Conservation (phyloP, 2,888 invertebrate genomes). For the Anticlea derivata region DNA sequence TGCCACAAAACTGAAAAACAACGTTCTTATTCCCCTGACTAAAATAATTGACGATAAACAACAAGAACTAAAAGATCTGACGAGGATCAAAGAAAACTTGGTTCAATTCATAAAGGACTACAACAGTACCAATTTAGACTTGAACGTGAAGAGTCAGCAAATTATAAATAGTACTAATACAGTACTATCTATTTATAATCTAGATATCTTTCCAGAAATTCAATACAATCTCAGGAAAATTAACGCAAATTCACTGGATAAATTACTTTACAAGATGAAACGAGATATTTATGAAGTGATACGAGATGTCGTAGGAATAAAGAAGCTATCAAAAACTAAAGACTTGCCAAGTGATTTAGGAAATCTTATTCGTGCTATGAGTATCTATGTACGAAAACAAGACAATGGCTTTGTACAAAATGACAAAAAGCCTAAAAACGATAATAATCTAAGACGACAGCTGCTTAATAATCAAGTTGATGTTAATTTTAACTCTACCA, state of each 20-base stretch:
- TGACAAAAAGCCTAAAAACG: slow-evolving; percentile 16
- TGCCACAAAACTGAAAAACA: slow-evolving; percentile 38
- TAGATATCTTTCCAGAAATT: slow-evolving; percentile 44
- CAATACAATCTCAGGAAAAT: slow-evolving; percentile 39
- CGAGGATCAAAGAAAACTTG: slow-evolving; percentile 50
- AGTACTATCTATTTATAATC: slow-evolving; percentile 45
- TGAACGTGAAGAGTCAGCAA: slow-evolving; percentile 24
- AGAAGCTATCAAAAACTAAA: slow-evolving; percentile 40
- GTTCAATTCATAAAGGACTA: slow-evolving; percentile 42
- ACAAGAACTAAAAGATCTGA: slow-evolving; percentile 54
- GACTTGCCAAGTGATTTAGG: slow-evolving; percentile 50
- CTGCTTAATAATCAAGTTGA: background rate
- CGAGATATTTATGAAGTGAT: slow-evolving; percentile 59
- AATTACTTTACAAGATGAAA: slow-evolving; percentile 56
- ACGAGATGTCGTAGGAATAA: slow-evolving; percentile 50
- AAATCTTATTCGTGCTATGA: slow-evolving; percentile 51
- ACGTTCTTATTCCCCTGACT: slow-evolving; percentile 49
- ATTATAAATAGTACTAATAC: slow-evolving; percentile 25
- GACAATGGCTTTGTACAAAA: slow-evolving; percentile 27
- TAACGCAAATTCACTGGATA: slow-evolving; percentile 38
- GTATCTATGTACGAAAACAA: slow-evolving; percentile 50
- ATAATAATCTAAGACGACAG: slow-evolving; percentile 10
- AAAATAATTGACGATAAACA: slow-evolving; percentile 54
- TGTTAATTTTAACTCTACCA: slow-evolving; percentile 26
- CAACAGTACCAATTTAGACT: slow-evolving; percentile 32